Conservation (phyloP, 2,888 invertebrate genomes). For the Carabus problematicus region DNA sequence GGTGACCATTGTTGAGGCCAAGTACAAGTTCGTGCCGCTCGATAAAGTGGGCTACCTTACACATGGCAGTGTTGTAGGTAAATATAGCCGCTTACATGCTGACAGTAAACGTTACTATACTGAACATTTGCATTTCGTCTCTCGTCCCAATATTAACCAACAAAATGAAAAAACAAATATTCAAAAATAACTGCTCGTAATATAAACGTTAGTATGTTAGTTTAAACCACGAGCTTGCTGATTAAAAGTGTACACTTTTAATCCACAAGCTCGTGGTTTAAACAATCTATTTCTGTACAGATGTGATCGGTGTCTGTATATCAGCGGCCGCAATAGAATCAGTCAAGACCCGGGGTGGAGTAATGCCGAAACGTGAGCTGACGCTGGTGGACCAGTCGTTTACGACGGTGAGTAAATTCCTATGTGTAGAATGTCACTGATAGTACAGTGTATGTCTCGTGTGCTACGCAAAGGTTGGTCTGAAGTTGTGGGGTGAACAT, state of each 20-base stretch:
- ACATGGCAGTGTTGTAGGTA: conserved; percentile 79
- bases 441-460: conserved; percentile 28
- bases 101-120: too few species aligned
- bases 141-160: too few species aligned
- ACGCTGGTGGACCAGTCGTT: conserved; percentile 87
- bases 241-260: too few species aligned
- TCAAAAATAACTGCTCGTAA: too few species aligned
- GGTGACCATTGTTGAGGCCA: conserved; percentile 73
- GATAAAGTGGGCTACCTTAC: conserved; percentile 72
- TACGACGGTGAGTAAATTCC: conserved; percentile 65
- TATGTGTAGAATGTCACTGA: conserved; percentile 53
- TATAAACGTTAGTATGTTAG: too few species aligned
- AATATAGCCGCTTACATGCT: too few species aligned
- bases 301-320: conserved; percentile 89
- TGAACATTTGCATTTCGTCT: too few species aligned
- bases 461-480: conserved; percentile 65
- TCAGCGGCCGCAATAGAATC: conserved; percentile 72
- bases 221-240: too few species aligned
- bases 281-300: too few species aligned
- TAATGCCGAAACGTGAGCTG: conserved; percentile 89
- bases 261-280: too few species aligned
- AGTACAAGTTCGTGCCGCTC: conserved; percentile 80
- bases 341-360: conserved; percentile 78
- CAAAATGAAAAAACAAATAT: too few species aligned
- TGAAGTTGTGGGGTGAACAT: conserved; percentile 92